phyloP scores from a whole-genome alignment of 2,797 vertebrate genomes.

The Xenops minutus region DNA sequence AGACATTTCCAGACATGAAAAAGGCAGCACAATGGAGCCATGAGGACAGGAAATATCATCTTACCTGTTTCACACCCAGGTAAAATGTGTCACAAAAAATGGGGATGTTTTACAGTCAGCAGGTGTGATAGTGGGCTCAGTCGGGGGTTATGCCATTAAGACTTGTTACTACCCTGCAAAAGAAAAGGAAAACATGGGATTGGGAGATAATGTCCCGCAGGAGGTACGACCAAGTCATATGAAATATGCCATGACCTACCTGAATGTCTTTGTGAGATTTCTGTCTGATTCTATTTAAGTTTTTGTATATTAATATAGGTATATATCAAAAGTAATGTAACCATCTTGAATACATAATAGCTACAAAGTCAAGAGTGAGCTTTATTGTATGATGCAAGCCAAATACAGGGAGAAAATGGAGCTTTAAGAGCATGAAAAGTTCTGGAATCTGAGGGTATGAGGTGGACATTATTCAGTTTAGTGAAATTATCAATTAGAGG shows the following conservation, averaged over 20 bases:
- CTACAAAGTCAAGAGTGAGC: neutral
- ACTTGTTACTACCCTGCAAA: neutral
- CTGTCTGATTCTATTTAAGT: neutral
- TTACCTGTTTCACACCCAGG: neutral
- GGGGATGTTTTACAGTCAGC: rapidly evolving
- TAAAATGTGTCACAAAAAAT: neutral
- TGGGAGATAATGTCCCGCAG: neutral
- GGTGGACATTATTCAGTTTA: neutral
- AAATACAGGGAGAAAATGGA: neutral
- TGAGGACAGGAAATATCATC: neutral
- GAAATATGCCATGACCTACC: neutral
- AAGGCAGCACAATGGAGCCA: neutral
- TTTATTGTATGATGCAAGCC: neutral
- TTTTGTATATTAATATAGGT: neutral
- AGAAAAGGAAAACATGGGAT: neutral
- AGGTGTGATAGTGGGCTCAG: neutral
- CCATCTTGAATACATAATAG: neutral
- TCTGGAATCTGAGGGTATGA: neutral
- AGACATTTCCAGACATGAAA: neutral
- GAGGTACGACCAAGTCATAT: neutral
- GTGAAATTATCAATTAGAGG: neutral
- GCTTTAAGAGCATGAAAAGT: neutral
- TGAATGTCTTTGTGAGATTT: neutral
- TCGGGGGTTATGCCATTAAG: rapidly evolving
- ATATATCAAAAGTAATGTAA: neutral